Base-by-base conservation (phyloP, 1,140 invertebrate genomes). In the Aethina tumida region DNA sequence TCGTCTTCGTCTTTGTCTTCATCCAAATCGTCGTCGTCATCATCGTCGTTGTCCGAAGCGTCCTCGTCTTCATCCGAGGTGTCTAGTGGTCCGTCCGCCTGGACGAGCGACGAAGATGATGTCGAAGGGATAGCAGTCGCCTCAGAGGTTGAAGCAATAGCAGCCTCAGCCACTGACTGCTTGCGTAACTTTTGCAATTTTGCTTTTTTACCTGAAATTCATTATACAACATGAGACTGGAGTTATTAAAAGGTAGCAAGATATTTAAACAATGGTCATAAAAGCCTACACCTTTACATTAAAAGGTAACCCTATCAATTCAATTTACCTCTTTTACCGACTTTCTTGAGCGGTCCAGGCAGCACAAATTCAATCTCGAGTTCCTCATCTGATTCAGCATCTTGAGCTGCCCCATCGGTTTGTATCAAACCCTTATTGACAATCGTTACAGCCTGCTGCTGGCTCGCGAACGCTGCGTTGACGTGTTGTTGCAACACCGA, bases 401-500 rank as follows among this genome's bases (percentile, higher is more conserved):
- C 7, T 26, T 39, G 44, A 3, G 15, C 15, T 6, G 47, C 36
- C 17, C 60, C 60, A 36, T 63, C 60, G 17, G 43, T 53, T 42
- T 62, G 60, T 40, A 56, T 46, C 35, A 60, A 41, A 46, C 39
- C 47, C 36, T 50, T 57, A 25, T 49, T 56, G 15, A 54, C 41
- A 41, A 57, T 46, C 2, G 48, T 40, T 5, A 53, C 40, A 7
- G 50, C 28, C 31, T 54, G 52, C 32, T 53, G 53, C 33, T 55
- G 53, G 33, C 53, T 53, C 19, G 43, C 70, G 10, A 84, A 63
- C n/a, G 81, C 82, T 15, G 76, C 78, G 62, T 85, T 88, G 2
- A 93, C 83, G 60, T 91, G 86, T 54, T 88, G 82, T 52, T 90
- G 87, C 12, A 91, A 67, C 39, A 87, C 66, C 10, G 78, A 76